Conservation (phyloP, 1,140 invertebrate species). For the Goniozus legneri region DNA sequence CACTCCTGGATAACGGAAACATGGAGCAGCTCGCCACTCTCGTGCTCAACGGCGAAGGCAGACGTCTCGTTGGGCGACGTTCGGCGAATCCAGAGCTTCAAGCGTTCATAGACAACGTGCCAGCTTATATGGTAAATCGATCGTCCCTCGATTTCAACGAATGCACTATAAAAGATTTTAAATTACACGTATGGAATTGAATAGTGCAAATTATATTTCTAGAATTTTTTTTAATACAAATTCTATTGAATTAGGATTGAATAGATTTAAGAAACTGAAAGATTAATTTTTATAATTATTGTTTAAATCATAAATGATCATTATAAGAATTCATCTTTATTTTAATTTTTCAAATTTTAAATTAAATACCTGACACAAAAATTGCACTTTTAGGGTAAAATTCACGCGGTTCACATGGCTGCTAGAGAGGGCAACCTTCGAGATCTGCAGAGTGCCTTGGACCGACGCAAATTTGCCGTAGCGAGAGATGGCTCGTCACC, state of each 20-base stretch:
- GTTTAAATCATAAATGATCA: too few relatives aligned
- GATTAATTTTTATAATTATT: too few relatives aligned
- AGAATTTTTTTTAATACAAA: not conserved
- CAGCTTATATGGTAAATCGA: constrained; percentile 85
- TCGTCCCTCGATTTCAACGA: not conserved
- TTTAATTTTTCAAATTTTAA: too few relatives aligned
- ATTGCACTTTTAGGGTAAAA: constrained; percentile 78
- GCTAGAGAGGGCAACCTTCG: constrained; percentile 81
- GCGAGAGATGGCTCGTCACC: constrained; percentile 76
- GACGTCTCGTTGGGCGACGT: constrained; percentile 68
- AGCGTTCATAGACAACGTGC: constrained; percentile 85
- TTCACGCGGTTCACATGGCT: constrained; percentile 80
- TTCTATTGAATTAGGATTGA: not conserved
- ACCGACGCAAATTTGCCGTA: constrained; percentile 86
- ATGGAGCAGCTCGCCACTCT: constrained; percentile 86
- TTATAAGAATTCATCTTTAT: too few relatives aligned
- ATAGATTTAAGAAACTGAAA: too few relatives aligned
- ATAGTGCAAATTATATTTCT: constrained; percentile 1
- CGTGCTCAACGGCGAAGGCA: constrained; percentile 82
- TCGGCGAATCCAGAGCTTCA: constrained; percentile 80
- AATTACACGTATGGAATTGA: not conserved
- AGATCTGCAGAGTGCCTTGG: constrained; percentile 80
- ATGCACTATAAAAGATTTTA: constrained; percentile 1
- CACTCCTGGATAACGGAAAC: constrained; percentile 70
- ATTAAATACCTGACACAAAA: too few relatives aligned